Evolutionary conservation across 2,797 vertebrate genomes (phyloP), one percentile per base, ranked within the genome.

Genomic region (Etheostoma nigrum): DNA sequence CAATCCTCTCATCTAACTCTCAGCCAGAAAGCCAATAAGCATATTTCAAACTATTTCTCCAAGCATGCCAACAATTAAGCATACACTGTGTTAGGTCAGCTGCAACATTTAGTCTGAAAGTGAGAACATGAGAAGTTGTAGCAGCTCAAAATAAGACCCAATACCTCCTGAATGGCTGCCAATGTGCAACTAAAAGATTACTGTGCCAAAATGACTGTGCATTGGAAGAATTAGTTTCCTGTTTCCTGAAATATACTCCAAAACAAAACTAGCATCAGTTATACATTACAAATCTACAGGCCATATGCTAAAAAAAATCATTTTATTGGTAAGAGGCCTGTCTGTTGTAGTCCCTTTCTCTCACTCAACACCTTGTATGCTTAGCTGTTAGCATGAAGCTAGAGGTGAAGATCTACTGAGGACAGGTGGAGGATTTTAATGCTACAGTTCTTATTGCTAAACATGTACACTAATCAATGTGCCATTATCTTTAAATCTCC

Each of bases 371-470:
- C 21, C 27, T 6, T 21, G 47, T 48, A 36, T 49, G 64, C 53
- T 72, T 60, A 73, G 10, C 33, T 52, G 65, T 65, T 70, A 70
- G 25, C 33, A 65, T 60, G 25, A 33, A 75, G 21, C 55, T 40
- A 54, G 14, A 55, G 36, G 23, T 18, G 60, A 15, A 57, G 19
- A 49, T 65, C 30, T 47, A 48, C 16, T 27, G 11, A 61, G 30
- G 33, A 59, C 59, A 69, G 33, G 47, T 62, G 63, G 18, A 33
- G 30, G 30, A 33, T 54, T 33, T 48, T 58, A 19, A 21, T 15
- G 45, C 54, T 33, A 13, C 33, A 42, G 19, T 25, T 74, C 0
- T 51, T 33, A 23, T 44, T 14, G 49, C 47, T 59, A 40, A 70
- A 74, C 40, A 19, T 47, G n/a, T 21, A 51, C 1, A 10, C 25